Conservation (phyloP, 2,888 invertebrate species). For the Therioaphis trifolii region DNA sequence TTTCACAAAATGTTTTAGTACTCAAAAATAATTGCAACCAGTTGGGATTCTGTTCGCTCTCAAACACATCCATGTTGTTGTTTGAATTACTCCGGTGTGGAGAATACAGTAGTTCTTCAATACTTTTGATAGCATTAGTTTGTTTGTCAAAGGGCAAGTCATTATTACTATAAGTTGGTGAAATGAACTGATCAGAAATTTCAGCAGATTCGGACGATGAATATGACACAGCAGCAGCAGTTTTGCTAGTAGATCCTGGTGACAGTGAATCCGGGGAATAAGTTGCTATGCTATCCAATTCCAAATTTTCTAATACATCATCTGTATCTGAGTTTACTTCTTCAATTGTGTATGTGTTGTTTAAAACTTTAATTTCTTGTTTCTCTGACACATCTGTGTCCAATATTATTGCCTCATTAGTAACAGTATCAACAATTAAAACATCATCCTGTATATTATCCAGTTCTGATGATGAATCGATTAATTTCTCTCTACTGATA, state of each 20-base stretch:
- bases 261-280: slow-evolving; percentile 63
- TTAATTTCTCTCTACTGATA: slow-evolving; percentile 54
- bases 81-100: slow-evolving; percentile 29
- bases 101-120: slow-evolving; percentile 42
- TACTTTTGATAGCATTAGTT: slow-evolving; percentile 51
- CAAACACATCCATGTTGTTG: slow-evolving; percentile 11
- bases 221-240: slow-evolving; percentile 62
- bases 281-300: slow-evolving; percentile 62
- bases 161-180: slow-evolving; percentile 66
- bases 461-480: slow-evolving; percentile 56
- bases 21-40: slow-evolving; percentile 51
- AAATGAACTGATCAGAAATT: slow-evolving; percentile 66
- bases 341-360: slow-evolving; percentile 64
- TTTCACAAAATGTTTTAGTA: slow-evolving; percentile 48
- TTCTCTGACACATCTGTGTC: slow-evolving; percentile 67
- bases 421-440: slow-evolving; percentile 70
- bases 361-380: slow-evolving; percentile 55
- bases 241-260: slow-evolving; percentile 63
- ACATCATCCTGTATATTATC: slow-evolving; percentile 69
- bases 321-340: slow-evolving; percentile 61
- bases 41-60: slow-evolving; percentile 35
- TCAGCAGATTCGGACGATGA: slow-evolving; percentile 64
- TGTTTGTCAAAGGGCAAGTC: slow-evolving; percentile 65
- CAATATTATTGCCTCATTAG: slow-evolving; percentile 70
- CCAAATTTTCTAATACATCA: slow-evolving; percentile 60